Evolutionary conservation across 2,888 invertebrate species (phyloP).

Genomic region (Stenotaenia linearis): DNA sequence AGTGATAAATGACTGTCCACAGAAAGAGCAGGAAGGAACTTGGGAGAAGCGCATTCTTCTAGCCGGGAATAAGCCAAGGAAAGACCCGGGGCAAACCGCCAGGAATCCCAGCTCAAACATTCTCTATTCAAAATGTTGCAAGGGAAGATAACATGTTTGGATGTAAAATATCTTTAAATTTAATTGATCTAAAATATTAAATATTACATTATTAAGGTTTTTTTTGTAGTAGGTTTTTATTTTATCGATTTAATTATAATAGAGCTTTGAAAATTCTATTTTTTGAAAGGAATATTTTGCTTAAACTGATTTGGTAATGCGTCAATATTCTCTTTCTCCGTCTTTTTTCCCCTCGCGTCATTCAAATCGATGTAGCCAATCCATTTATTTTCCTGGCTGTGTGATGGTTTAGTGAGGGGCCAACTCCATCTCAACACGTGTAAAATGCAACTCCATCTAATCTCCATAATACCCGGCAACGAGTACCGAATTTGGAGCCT

Average conservation of each 20-base stretch:
- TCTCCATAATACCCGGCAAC: conserved; percentile 19
- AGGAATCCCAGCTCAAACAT: conserved; percentile 20
- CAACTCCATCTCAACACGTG: conserved; percentile 23
- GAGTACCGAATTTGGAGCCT: conserved; percentile 16
- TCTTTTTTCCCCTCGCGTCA: not conserved
- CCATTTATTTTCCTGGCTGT: conserved; percentile 10
- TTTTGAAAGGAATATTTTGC: not conserved
- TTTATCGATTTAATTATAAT: not conserved
- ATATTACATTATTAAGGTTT: too few species aligned
- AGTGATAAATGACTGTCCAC: conserved; percentile 33
- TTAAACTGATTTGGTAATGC: not conserved
- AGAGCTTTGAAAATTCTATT: not conserved
- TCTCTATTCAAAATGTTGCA: not conserved
- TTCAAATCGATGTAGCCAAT: conserved; percentile 29
- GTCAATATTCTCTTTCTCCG: not conserved
- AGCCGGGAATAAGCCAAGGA: conserved; percentile 12
- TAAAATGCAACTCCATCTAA: conserved; percentile 26
- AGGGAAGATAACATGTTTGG: not conserved
- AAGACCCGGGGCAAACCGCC: conserved; percentile 14
- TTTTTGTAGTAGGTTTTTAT: too few species aligned
- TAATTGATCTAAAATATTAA: too few species aligned
- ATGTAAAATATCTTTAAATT: too few species aligned
- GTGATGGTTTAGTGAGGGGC: conserved; percentile 27
- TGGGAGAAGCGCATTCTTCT: conserved; percentile 30
- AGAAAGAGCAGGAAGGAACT: conserved; percentile 32